Evolutionary conservation across 2,888 invertebrate species (phyloP).

Genomic region (Drosophila bunnanda): DNA sequence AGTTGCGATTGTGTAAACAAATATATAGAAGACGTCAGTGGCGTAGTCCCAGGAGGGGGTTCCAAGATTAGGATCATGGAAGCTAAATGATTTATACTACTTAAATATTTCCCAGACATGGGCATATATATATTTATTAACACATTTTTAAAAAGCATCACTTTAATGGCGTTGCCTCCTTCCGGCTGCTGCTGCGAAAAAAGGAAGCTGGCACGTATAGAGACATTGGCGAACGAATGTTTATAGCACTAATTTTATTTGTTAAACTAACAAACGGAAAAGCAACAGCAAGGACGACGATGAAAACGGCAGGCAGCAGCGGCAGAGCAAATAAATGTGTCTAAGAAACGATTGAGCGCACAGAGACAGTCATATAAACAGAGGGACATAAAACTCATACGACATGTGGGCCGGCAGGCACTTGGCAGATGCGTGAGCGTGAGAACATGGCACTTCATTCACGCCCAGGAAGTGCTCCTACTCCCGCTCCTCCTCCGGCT

Average conservation of each 20-base stretch:
- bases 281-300: slow-evolving; percentile 22
- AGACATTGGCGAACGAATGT: slow-evolving; percentile 69
- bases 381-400: slow-evolving; percentile 67
- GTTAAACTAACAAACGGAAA: slow-evolving; percentile 68
- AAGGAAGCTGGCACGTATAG: slow-evolving; percentile 14
- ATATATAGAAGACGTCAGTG: slow-evolving; percentile 31
- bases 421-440: slow-evolving; percentile 68
- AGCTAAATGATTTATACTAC: slow-evolving; percentile 2
- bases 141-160: slow-evolving; percentile 10
- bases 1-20: slow-evolving; percentile 62
- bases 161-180: slow-evolving; percentile 18
- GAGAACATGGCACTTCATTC: slow-evolving; percentile 74
- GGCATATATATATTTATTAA: slow-evolving; percentile 1
- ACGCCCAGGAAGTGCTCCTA: slow-evolving; percentile 52
- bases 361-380: slow-evolving; percentile 42
- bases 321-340: slow-evolving; percentile 55
- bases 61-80: slow-evolving; percentile 7
- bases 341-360: slow-evolving; percentile 53
- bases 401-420: slow-evolving; percentile 58
- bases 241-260: slow-evolving; percentile 79
- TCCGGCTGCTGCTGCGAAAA: neutral
- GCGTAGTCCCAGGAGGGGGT: slow-evolving; percentile 22
- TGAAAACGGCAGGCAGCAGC: slow-evolving; percentile 1
- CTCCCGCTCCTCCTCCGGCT: neutral
- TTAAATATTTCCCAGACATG: neutral